Conservation (phyloP, 1,140 invertebrate species). For the Magallana gigas region DNA sequence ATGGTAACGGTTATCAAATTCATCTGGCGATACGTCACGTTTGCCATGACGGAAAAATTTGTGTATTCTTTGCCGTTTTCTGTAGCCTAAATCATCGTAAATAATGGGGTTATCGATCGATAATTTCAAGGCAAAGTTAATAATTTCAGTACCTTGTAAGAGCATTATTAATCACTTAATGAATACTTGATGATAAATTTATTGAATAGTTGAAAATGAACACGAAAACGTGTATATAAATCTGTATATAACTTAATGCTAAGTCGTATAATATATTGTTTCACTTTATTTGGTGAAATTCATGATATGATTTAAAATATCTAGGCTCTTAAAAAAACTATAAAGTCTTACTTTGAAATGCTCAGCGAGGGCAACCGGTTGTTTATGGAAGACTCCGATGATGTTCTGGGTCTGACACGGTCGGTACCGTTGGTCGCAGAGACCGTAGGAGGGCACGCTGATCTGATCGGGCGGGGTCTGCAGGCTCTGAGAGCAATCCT, state of each 20-base stretch:
- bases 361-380: not conserved
- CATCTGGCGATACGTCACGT: not conserved
- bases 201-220: too few species aligned
- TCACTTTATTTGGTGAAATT: too few species aligned
- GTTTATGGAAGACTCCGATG: not conserved
- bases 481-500: not conserved
- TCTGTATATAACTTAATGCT: too few species aligned
- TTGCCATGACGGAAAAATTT: not conserved
- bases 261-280: too few species aligned
- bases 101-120: too few species aligned
- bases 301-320: too few species aligned
- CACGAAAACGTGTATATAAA: too few species aligned
- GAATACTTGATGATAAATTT: too few species aligned
- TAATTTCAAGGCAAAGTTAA: too few species aligned
- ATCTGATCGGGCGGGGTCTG: not conserved
- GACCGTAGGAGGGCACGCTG: not conserved
- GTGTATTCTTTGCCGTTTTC: constrained; percentile 11
- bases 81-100: not conserved
- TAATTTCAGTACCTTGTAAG: too few species aligned
- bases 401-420: constrained; percentile 9
- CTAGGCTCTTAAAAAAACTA: too few species aligned
- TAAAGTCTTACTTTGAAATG: constrained; percentile 13
- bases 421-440: not conserved
- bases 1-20: not conserved
- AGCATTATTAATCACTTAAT: too few species aligned